These are phyloP conservation scores for Sinocyclocheilus grahami DNA, from an alignment of 2,113 vertebrate species.

Conservation along the genomic window DNA sequence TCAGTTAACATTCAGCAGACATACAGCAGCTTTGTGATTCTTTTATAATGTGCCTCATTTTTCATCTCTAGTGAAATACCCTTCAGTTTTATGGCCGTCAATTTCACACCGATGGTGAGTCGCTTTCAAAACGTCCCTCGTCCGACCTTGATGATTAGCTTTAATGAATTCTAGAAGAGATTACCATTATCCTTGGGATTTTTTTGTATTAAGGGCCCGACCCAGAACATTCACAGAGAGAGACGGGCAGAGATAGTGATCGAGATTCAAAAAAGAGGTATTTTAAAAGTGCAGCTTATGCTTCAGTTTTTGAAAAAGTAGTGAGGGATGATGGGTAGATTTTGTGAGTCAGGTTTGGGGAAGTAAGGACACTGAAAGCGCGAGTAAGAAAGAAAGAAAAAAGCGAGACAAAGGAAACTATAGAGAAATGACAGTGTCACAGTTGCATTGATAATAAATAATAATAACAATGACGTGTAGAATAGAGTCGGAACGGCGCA, in stretches of 20 bases:
- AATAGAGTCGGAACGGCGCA: neutral
- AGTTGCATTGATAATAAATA: slow-evolving; percentile 22
- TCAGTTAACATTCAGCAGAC: slow-evolving; percentile 34
- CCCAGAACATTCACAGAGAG: neutral
- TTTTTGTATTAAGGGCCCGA: neutral
- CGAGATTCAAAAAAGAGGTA: neutral
- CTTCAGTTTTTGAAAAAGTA: neutral
- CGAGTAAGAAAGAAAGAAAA: neutral
- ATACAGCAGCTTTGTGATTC: slow-evolving; percentile 21
- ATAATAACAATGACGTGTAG: neutral
- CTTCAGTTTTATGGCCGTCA: slow-evolving; percentile 27
- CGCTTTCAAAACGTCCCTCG: slow-evolving; percentile 15
- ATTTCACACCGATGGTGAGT: neutral
- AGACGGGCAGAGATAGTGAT: neutral
- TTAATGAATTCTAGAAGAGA: slow-evolving; percentile 43
- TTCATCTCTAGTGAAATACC: slow-evolving; percentile 21
- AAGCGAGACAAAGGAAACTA: neutral
- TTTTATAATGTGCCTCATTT: slow-evolving; percentile 28
- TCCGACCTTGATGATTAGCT: slow-evolving; percentile 36
- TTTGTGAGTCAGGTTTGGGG: neutral
- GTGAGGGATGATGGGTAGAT: slow-evolving; percentile 2
- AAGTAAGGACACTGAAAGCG: neutral
- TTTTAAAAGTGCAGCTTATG: neutral
- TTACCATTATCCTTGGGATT: slow-evolving; percentile 36
- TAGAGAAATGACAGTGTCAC: neutral